Evolutionary conservation across 2,113 vertebrate genomes (phyloP), one percentile per base, ranked within the genome.

Genomic region (Nannobrachium achirus): DNA sequence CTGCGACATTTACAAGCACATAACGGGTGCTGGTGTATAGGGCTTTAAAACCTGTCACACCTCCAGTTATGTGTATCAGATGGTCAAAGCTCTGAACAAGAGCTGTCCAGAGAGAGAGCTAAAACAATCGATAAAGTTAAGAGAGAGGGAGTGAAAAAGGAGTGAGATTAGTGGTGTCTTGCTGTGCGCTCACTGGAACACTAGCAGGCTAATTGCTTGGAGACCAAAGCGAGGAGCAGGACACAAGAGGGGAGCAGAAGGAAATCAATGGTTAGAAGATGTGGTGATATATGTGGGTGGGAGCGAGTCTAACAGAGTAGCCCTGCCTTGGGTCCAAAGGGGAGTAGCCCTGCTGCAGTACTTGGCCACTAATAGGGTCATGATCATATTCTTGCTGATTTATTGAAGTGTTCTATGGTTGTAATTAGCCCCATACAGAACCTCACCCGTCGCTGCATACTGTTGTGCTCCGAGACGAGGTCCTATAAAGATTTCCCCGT

Each of bases 131-230:
- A 90, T 90, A 81, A 67, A 74, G 74, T 67, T 76, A 72, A 71
- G 71, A 63, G 53, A 65, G 69, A 75, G 66, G 77, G 33, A 72
- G 75, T 66, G 65, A 66, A 81, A 79, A 65, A 42, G 53, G 72
- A 73, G 74, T n/a, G 66, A 72, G 83, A 87, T 89, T 86, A 79
- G 83, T 75, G 59, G 69, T 60, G 40, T 46, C 73, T 68, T 78
- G 75, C 71, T 78, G 78, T 78, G 78, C 69, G 70, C 78, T 85
- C 76, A 66, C 72, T 70, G 70, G 60, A 82, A 86, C 84, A 76
- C 77, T 78, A 82, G 78, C 79, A 56, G 84, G 80, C 85, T 90
- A 89, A 91, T 90, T 89, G 88, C 80, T 89, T 56, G 16, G 86
- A 87, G 85, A 89, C 84, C 78, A 80, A 81, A 71, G 75, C 25